A percentile compares a stretch with the other conserved stretches of the same genome.
phyloP scores from a whole-genome alignment of 2,113 vertebrate species.

The Larimichthys crocea region DNA sequence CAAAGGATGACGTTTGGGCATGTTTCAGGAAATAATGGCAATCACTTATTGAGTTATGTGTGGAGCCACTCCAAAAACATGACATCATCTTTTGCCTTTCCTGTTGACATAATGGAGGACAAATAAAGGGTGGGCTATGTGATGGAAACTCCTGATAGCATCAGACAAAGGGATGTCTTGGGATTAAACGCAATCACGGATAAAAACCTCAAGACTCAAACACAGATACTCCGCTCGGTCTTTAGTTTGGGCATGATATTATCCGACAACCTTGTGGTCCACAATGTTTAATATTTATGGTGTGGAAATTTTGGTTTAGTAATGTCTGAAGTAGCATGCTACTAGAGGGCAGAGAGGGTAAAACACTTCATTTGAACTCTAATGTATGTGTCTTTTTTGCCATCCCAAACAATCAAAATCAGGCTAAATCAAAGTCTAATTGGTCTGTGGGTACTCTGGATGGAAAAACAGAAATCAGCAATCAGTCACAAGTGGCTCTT shows the following conservation, averaged over 20 bases:
- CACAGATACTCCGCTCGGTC: no score
- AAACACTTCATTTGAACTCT: background rate
- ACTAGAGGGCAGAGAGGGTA: background rate
- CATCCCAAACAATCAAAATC: constrained; percentile 28
- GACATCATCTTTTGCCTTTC: constrained; percentile 72
- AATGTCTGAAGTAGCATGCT: constrained; percentile 1
- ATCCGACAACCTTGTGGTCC: background rate
- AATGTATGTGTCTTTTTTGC: constrained; percentile 10
- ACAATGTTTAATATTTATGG: background rate
- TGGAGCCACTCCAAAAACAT: constrained; percentile 58
- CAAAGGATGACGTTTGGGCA: constrained; percentile 55
- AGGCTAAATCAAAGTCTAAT: constrained; percentile 5
- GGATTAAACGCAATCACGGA: constrained; percentile 21
- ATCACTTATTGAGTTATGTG: constrained; percentile 45
- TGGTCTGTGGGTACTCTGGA: constrained; percentile 1
- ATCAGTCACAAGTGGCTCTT: constrained; percentile 28
- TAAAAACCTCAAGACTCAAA: background rate
- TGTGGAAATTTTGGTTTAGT: background rate
- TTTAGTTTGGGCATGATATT: background rate
- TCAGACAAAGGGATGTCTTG: background rate
- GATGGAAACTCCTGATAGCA: constrained; percentile 32
- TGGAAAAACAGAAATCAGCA: constrained; percentile 16
- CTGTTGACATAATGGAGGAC: constrained; percentile 67
- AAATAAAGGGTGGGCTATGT: constrained; percentile 47
- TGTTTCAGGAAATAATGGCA: constrained; percentile 62